Evolutionary conservation across 2,888 invertebrate species (phyloP).

Genomic region (Ferdinandea cuprea): DNA sequence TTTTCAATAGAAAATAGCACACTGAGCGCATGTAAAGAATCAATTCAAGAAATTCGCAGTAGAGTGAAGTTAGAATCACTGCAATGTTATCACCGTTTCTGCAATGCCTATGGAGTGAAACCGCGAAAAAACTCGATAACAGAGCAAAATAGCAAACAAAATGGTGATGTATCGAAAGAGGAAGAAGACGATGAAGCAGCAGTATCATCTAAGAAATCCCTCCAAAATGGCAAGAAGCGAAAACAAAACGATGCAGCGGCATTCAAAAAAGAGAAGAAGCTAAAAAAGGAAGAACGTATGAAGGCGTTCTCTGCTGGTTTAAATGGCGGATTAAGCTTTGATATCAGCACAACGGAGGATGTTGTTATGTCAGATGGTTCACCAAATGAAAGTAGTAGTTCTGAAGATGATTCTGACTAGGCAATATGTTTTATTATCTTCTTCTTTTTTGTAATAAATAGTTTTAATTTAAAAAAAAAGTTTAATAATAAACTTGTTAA

Average conservation of each 20-base stretch:
- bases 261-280: conserved; percentile 77
- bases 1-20: conserved; percentile 58
- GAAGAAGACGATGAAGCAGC: conserved; percentile 37
- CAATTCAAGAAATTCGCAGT: conserved; percentile 76
- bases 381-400: conserved; percentile 15
- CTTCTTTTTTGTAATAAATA: conserved; percentile 23
- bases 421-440: conserved; percentile 1
- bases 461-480: conserved; percentile 31
- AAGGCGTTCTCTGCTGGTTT: conserved; percentile 78
- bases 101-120: conserved; percentile 75
- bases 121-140: conserved; percentile 68
- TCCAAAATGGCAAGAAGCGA: conserved; percentile 53
- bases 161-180: conserved; percentile 51
- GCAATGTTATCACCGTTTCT: conserved; percentile 77
- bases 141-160: conserved; percentile 34
- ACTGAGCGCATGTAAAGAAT: conserved; percentile 47
- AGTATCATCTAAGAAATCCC: conserved; percentile 14
- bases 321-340: conserved; percentile 77
- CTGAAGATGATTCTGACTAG: conserved; percentile 32
- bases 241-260: conserved; percentile 61
- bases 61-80: conserved; percentile 76
- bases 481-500: conserved; percentile 27
- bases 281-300: conserved; percentile 78
- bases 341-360: conserved; percentile 25
- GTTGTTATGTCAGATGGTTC: conserved; percentile 54